A percentile compares a stretch with the other conserved stretches of the same genome.
phyloP scores from a whole-genome alignment of 1,140 invertebrate genomes.

The Choristoneura fumiferana region DNA sequence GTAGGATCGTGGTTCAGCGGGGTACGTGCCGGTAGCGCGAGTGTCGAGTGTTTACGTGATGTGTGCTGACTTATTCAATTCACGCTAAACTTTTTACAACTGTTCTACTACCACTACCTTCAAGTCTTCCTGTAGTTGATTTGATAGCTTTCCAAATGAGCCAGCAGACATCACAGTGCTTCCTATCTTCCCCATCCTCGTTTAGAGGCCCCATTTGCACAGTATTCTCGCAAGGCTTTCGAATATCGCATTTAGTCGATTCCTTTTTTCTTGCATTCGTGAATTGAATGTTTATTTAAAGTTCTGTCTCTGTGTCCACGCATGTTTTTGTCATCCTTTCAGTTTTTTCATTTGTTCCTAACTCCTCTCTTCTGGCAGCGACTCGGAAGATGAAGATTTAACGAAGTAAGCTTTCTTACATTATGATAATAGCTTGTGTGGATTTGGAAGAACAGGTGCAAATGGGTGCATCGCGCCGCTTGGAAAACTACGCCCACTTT shows the following conservation, averaged over 20 bases:
- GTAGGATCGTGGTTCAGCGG: constrained; percentile 83
- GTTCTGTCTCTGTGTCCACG: constrained; percentile 73
- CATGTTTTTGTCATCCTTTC: constrained; percentile 67
- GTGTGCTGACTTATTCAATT: constrained; percentile 50
- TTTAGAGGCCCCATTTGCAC: constrained; percentile 73
- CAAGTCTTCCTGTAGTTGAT: not conserved
- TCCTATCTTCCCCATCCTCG: constrained; percentile 59
- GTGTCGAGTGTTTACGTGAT: constrained; percentile 51
- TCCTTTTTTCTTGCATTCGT: constrained; percentile 36
- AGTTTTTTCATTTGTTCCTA: constrained; percentile 37
- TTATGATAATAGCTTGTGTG: constrained; percentile 31
- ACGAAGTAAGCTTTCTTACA: constrained; percentile 31
- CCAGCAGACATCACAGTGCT: constrained; percentile 61
- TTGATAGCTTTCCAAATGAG: not conserved
- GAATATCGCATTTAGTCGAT: constrained; percentile 28
- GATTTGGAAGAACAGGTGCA: constrained; percentile 54
- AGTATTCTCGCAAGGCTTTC: constrained; percentile 42
- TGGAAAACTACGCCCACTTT: constrained; percentile 37
- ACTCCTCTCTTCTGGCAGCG: constrained; percentile 37
- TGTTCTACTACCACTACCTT: not conserved
- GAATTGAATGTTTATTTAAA: constrained; percentile 15
- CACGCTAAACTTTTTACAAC: not conserved
- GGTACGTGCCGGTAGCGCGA: constrained; percentile 78
- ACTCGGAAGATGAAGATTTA: constrained; percentile 26
- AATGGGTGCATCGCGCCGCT: constrained; percentile 66